Conservation (phyloP, 2,888 invertebrate species). For the Chaetogeoica ovagalla region DNA sequence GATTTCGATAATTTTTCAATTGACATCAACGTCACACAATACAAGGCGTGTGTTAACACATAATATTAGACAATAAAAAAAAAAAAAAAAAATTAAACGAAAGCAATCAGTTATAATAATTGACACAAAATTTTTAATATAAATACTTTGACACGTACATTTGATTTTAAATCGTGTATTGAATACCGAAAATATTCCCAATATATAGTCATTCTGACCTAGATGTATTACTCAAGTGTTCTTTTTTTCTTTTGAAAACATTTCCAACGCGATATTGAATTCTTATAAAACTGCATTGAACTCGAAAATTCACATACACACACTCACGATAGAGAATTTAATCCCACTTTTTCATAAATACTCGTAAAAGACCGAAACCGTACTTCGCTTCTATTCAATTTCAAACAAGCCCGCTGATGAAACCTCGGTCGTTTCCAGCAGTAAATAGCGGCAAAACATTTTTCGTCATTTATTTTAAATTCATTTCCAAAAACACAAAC, state of each 20-base stretch:
- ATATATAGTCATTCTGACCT: too few relatives aligned
- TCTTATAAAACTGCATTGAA: slow-evolving; percentile 3
- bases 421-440: background rate
- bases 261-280: slow-evolving; percentile 1
- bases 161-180: background rate
- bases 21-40: too few relatives aligned
- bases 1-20: too few relatives aligned
- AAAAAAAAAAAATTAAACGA: too few relatives aligned
- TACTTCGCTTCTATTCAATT: slow-evolving; percentile 19
- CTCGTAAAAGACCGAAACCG: slow-evolving; percentile 30
- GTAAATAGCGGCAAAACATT: slow-evolving; percentile 1
- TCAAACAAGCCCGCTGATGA: slow-evolving; percentile 17
- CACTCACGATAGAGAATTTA: slow-evolving; percentile 14
- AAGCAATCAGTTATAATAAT: too few relatives aligned
- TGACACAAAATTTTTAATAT: too few relatives aligned
- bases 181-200: too few relatives aligned
- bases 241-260: background rate
- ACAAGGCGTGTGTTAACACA: background rate
- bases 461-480: slow-evolving; percentile 30
- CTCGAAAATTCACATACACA: slow-evolving; percentile 23
- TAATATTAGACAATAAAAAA: too few relatives aligned
- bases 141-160: background rate
- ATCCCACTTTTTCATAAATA: slow-evolving; percentile 27
- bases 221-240: background rate
- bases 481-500: background rate